Evolutionary conservation across 1,140 invertebrate genomes (phyloP).

Genomic region (Magallana angulata): DNA sequence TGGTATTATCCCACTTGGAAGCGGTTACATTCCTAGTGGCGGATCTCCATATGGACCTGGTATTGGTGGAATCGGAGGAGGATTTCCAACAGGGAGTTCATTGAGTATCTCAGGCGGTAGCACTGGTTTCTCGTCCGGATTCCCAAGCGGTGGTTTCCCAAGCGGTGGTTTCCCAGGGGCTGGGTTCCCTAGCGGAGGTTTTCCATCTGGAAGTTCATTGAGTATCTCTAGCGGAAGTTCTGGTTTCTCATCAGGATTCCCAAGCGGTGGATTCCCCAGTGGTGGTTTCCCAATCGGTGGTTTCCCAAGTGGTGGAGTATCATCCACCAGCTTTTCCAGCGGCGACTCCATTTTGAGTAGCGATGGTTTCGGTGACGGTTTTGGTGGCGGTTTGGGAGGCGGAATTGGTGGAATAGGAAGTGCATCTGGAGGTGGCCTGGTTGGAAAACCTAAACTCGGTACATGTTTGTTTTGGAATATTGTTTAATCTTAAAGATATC

Average conservation of each 20-base stretch:
- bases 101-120: not conserved
- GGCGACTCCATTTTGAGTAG: not conserved
- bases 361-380: not conserved
- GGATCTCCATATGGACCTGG: not conserved
- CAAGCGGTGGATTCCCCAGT: not conserved
- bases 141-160: not conserved
- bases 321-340: not conserved
- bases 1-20: not conserved
- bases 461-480: not conserved
- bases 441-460: not conserved
- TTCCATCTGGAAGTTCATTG: not conserved
- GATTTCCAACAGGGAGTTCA: not conserved
- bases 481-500: too few species aligned
- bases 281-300: constrained; percentile 19
- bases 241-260: not conserved
- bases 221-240: not conserved
- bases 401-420: not conserved
- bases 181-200: not conserved
- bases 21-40: not conserved
- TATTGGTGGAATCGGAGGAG: not conserved
- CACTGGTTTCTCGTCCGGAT: not conserved
- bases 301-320: not conserved
- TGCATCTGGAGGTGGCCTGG: not conserved
- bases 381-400: not conserved
- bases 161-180: not conserved